phyloP scores from a whole-genome alignment of 1,140 invertebrate genomes.

The Parapsyche elsis region DNA sequence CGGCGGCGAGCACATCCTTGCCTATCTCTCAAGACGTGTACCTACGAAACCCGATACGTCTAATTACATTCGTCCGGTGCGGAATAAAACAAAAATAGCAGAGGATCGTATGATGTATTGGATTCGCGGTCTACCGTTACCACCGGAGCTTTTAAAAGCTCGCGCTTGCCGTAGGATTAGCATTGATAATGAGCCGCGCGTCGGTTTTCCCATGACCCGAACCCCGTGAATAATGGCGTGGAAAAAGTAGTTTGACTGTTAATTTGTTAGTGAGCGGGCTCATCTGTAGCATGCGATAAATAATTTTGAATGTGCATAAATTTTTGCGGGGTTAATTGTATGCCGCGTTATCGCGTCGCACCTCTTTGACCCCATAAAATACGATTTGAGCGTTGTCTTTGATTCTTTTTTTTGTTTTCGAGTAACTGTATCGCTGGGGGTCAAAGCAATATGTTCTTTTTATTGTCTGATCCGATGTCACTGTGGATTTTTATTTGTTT shows the following conservation, averaged over 20 bases:
- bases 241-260: no score
- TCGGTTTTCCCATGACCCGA: neutral
- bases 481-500: no score
- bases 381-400: no score
- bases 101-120: no score
- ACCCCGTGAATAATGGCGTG: constrained; percentile 3
- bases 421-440: neutral
- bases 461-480: neutral
- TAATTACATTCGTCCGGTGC: constrained; percentile 1
- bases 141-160: neutral
- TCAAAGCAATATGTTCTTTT: neutral
- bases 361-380: no score
- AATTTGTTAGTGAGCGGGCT: no score
- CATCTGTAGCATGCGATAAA: no score
- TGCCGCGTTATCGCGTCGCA: no score
- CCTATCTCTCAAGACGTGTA: neutral
- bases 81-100: no score
- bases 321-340: no score
- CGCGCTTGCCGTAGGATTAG: neutral
- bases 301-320: no score
- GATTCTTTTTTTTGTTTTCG: neutral
- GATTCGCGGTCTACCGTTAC: no score
- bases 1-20: neutral
- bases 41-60: constrained; percentile 9
- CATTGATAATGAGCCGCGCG: constrained; percentile 13